Evolutionary conservation across 2,888 invertebrate genomes (phyloP), one percentile per base, ranked within the genome.

Genomic region (Athrips mouffetella): DNA sequence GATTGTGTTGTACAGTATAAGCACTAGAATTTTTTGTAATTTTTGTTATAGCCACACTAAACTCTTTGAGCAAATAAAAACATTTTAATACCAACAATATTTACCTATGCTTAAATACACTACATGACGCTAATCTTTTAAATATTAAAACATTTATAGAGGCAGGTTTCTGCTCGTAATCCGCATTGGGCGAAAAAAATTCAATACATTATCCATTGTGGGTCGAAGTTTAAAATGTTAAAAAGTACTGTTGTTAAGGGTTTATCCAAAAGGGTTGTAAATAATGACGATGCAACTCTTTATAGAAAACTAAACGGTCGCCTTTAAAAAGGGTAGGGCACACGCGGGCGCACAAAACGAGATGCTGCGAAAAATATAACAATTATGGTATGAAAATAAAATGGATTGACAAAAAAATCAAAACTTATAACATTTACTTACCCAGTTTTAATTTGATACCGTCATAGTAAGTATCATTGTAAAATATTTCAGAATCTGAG

Each of bases 81-180:
- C 50, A 55, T 57, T 52, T 60, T 65, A 73, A 66, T 57, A 40
- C 60, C 53, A 49, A 64, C 70, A 80, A 79, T 80, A 80, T 81
- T 81, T 80, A 70, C 75, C 59, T 73, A 62, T 50, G 65, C 68
- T 63, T 63, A 67, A 74, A 59, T 51, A 55, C 60, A 57, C 58
- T 70, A 87, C 83, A 86, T 77, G 86, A 80, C 78, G 78, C 62
- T 88, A 87, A 88, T 87, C 88, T 80, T 72, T 84, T 87, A 87
- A 88, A 86, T 80, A 87, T 86, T 86, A 82, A 86, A 86, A 86
- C 86, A 87, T 87, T 87, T 84, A 78, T 73, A 65, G 67, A 73
- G 68, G 65, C 63, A 65, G 73, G 70, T 70, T 59, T 51, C 60
- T 57, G 58, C 57, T 21, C 37, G 53, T 85, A 85, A 86, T 81